A percentile compares a stretch with the other conserved stretches of the same genome.
Conservation (phyloP, 2,888 invertebrate genomes). For the Lasioglossum leucozonium region DNA sequence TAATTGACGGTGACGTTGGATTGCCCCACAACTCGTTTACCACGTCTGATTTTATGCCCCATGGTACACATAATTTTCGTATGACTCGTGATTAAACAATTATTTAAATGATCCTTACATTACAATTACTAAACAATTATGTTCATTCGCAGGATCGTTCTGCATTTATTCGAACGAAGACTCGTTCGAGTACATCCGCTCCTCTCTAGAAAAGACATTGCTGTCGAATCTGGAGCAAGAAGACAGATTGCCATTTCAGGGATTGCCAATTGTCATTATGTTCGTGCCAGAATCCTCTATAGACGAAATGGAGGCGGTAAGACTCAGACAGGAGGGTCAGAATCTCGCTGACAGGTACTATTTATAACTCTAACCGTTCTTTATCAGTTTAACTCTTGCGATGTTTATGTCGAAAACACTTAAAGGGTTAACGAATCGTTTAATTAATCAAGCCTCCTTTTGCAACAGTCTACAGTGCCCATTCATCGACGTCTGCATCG, state of each 20-base stretch:
- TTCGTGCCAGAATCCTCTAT: slow-evolving; percentile 94
- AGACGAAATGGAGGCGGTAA: slow-evolving; percentile 93
- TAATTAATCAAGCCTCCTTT: slow-evolving; percentile 26
- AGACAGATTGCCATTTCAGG: slow-evolving; percentile 94
- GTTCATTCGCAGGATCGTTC: slow-evolving; percentile 88
- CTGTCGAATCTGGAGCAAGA: slow-evolving; percentile 95
- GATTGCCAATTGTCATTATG: slow-evolving; percentile 95
- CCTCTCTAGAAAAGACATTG: slow-evolving; percentile 95
- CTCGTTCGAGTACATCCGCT: slow-evolving; percentile 95
- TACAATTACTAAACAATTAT: slow-evolving; percentile 18
- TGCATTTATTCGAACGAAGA: slow-evolving; percentile 96
- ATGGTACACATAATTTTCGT: slow-evolving; percentile 87
- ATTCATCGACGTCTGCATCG: slow-evolving; percentile 91
- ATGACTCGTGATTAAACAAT: neutral
- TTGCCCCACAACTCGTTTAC: slow-evolving; percentile 92
- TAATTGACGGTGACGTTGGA: slow-evolving; percentile 94
- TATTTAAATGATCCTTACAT: neutral
- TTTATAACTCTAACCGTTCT: slow-evolving; percentile 5
- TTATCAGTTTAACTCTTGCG: neutral
- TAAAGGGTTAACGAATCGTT: neutral
- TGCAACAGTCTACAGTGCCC: slow-evolving; percentile 91
- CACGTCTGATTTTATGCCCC: slow-evolving; percentile 94
- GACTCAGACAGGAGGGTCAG: slow-evolving; percentile 95
- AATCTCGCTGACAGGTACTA: slow-evolving; percentile 93
- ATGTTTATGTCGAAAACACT: slow-evolving; percentile 2